Conservation (phyloP, 2,797 vertebrate species). For the Furcifer pardalis region DNA sequence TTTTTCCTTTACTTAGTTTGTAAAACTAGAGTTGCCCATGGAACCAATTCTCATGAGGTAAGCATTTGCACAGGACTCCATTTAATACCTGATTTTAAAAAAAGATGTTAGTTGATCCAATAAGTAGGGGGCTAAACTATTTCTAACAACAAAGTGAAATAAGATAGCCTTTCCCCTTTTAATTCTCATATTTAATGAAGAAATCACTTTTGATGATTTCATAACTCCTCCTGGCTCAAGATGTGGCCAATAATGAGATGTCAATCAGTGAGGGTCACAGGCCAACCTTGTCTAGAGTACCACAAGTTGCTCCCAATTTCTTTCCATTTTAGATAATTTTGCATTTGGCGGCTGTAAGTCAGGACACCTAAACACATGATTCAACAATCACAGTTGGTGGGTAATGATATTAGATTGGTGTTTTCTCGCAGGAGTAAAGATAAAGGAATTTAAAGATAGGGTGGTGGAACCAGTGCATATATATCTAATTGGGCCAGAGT, state of each 20-base stretch:
- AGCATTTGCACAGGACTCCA: conserved; percentile 60
- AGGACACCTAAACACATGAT: neutral
- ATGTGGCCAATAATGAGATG: neutral
- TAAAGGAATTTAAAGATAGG: too few relatives aligned
- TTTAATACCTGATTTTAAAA: neutral
- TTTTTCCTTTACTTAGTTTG: conserved; percentile 83
- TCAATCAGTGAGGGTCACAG: neutral
- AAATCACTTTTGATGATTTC: neutral
- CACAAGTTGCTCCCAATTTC: too few relatives aligned
- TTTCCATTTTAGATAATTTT: neutral
- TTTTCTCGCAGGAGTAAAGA: too few relatives aligned
- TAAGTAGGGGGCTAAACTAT: neutral
- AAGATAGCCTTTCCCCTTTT: neutral
- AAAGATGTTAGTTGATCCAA: neutral
- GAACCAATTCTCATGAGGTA: conserved; percentile 98
- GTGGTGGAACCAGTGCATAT: neutral
- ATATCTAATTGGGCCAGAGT: neutral
- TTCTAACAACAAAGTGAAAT: neutral
- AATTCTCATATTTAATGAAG: neutral
- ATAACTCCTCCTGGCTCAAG: neutral
- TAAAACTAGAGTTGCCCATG: conserved; percentile 98
- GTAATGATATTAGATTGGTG: neutral
- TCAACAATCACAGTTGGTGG: neutral
- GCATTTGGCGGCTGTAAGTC: neutral
- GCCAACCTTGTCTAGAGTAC: neutral